Base-by-base conservation (phyloP, 2,797 vertebrate species). In the Sebastes cheni region DNA sequence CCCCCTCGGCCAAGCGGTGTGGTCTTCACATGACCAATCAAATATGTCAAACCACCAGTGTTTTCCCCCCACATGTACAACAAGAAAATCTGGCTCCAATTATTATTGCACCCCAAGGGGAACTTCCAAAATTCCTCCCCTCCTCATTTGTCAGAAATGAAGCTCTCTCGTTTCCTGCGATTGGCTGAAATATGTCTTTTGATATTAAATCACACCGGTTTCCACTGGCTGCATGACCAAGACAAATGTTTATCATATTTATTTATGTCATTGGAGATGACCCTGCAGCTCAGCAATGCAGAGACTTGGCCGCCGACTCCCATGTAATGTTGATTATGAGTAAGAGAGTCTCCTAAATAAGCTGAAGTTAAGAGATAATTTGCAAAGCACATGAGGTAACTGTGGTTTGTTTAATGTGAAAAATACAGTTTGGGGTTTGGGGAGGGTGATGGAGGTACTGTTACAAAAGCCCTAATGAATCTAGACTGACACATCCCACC, bases 1-100 rank as follows among this genome's bases (percentile, higher is more conserved):
- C 84, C 79, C 89, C 89, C 76, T 82, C 65, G 82, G 82, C 91
- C 93, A 82, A 80, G 83, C 90, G 66, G 91, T 95, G 94, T 95
- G 94, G 93, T 96, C 94, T 93, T 94, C 91, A 93, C 91, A 91
- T 94, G 93, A 95, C 94, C 94, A 92, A 95, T 95, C 94, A 95
- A 95, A 94, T 86, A 94, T 93, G 93, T 95, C 93, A 93, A 93
- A 88, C 91, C 88, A 60, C 85, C 90, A 86, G 90, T 92, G 89
- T 92, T 89, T 85, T 85, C 89, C 91, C 91, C 88, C 88, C 91
- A 91, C 91, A 92, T 91, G 83, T 95, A 93, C 90, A 92, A 91
- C 90, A 93, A 90, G 90, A 89, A 87, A 93, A 89, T 95, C 93
- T 95, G 95, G 93, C 89, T 95, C 92, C 91, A 92, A 94, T 95